phyloP scores from a whole-genome alignment of 2,113 vertebrate species.

The Neodontobutis hainanensis region DNA sequence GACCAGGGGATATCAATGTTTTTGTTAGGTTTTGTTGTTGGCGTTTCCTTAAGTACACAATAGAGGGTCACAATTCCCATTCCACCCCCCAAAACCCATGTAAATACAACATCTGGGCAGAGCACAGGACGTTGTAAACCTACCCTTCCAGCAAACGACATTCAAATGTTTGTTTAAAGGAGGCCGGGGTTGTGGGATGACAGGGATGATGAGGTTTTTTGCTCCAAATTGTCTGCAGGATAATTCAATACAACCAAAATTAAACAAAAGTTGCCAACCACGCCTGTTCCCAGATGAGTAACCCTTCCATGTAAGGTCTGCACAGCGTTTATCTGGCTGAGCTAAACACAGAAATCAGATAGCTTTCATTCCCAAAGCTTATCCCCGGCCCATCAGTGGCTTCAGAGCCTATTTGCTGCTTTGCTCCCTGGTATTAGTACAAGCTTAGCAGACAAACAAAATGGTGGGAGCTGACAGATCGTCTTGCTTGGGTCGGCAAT shows the following conservation, averaged over 20 bases:
- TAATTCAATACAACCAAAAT: conserved; percentile 30
- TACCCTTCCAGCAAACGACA: conserved; percentile 36
- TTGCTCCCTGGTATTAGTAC: conserved; percentile 12
- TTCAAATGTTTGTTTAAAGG: conserved; percentile 44
- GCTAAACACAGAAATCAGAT: conserved; percentile 47
- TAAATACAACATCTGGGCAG: conserved; percentile 40
- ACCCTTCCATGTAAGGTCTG: background rate
- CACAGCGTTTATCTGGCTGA: conserved; percentile 23
- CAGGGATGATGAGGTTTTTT: background rate
- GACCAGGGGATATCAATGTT: conserved; percentile 27
- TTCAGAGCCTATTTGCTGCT: conserved; percentile 28
- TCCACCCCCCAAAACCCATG: conserved; percentile 3
- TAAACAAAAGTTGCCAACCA: conserved; percentile 22
- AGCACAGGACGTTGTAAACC: conserved; percentile 9
- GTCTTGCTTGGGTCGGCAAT: conserved; percentile 31
- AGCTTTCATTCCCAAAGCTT: conserved; percentile 15
- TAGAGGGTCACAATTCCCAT: conserved; percentile 36
- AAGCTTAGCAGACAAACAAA: conserved; percentile 50
- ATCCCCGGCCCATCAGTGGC: conserved; percentile 26
- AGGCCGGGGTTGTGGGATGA: background rate
- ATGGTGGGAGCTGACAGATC: conserved; percentile 13
- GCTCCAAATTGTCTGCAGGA: conserved; percentile 16
- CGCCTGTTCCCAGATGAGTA: conserved; percentile 5
- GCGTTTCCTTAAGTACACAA: conserved; percentile 42
- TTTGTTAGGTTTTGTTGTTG: conserved; percentile 36